phyloP scores from a whole-genome alignment of 2,797 vertebrate species.

The Hipposideros larvatus region DNA sequence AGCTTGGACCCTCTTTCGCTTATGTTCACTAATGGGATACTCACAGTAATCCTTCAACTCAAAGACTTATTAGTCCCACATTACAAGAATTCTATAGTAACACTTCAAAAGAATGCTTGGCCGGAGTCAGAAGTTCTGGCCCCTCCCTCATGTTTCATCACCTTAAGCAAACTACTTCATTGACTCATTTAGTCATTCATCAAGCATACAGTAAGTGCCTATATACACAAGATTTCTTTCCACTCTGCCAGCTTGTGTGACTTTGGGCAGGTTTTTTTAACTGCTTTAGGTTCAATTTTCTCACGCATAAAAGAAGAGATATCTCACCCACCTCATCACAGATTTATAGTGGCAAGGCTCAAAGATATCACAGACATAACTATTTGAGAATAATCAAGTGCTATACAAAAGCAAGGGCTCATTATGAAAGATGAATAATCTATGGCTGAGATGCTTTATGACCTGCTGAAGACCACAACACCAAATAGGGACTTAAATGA shows the following conservation, averaged over 20 bases:
- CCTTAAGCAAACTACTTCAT: background rate
- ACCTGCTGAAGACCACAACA: background rate
- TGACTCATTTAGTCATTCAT: background rate
- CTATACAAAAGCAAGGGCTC: conserved; percentile 38
- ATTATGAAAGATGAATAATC: conserved; percentile 31
- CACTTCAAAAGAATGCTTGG: background rate
- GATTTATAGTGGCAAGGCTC: background rate
- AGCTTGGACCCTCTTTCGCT: background rate
- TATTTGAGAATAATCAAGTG: background rate
- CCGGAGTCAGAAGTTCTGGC: background rate
- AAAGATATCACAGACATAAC: background rate
- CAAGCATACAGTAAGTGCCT: background rate
- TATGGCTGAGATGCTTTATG: conserved; percentile 25
- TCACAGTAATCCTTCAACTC: background rate
- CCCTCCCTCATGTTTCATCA: background rate
- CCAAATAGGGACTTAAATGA: background rate
- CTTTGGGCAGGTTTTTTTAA: background rate
- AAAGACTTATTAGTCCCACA: background rate
- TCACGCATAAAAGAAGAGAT: background rate
- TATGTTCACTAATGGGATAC: background rate
- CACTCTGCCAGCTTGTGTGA: background rate
- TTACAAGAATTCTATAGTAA: conserved; percentile 11
- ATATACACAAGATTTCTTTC: background rate
- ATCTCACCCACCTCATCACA: background rate
- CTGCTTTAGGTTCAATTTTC: conserved; percentile 43